Conservation (phyloP, 2,888 invertebrate species). For the Apamea anceps region DNA sequence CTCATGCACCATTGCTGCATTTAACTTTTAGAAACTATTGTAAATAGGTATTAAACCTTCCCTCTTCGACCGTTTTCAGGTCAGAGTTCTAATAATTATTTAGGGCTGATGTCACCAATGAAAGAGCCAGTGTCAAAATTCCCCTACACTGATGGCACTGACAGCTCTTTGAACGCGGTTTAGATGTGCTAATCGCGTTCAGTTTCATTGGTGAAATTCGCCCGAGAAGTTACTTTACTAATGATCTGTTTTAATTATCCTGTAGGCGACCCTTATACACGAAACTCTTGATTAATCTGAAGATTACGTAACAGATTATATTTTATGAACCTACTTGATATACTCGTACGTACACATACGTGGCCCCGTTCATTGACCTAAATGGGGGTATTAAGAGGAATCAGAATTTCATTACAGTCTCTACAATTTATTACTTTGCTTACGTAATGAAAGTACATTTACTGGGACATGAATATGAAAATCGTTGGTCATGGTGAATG, state of each 20-base stretch:
- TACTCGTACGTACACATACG: neutral
- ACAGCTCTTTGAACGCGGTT: neutral
- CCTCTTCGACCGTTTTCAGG: neutral
- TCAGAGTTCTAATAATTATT: neutral
- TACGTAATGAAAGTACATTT: slow-evolving; percentile 32
- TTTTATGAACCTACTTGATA: slow-evolving; percentile 14
- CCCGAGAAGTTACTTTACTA: neutral
- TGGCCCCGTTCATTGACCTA: slow-evolving; percentile 17
- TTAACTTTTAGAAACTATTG: neutral
- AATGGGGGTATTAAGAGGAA: slow-evolving; percentile 30
- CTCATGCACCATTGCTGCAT: neutral
- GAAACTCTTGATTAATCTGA: neutral
- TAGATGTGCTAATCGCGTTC: neutral
- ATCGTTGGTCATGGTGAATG: slow-evolving; percentile 17
- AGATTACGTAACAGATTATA: slow-evolving; percentile 7
- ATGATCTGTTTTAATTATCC: neutral
- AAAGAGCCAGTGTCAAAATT: neutral
- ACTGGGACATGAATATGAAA: slow-evolving; percentile 16
- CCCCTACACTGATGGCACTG: neutral
- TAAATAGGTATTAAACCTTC: too few species aligned
- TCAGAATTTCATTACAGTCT: slow-evolving; percentile 38
- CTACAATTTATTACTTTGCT: slow-evolving; percentile 33
- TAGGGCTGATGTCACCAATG: neutral
- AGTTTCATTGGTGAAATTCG: neutral
- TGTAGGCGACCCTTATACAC: neutral